Percentiles rank a stretch among this genome's conserved stretches.
Conservation (phyloP, 2,888 invertebrate genomes). For the Poecilobothrus nobilitatus region DNA sequence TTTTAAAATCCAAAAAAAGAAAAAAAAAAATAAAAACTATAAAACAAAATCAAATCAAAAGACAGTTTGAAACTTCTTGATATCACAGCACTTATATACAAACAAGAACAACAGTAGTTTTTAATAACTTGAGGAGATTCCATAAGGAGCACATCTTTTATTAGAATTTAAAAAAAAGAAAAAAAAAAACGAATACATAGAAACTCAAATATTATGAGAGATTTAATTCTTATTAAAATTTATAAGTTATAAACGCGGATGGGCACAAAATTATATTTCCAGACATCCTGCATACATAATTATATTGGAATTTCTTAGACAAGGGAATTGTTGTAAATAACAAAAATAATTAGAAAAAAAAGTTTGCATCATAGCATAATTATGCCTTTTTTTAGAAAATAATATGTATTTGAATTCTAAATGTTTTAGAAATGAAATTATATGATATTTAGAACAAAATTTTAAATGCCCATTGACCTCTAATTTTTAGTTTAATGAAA, state of each 20-base stretch:
- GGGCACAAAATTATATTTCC: background rate
- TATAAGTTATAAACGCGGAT: constrained; percentile 6
- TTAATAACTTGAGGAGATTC: background rate
- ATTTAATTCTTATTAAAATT: constrained; percentile 4
- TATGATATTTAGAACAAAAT: too few relatives aligned
- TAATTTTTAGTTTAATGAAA: too few relatives aligned
- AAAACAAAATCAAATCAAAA: background rate
- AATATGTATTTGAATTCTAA: too few relatives aligned
- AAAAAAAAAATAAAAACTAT: background rate
- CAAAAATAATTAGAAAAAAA: too few relatives aligned
- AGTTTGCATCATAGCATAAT: too few relatives aligned
- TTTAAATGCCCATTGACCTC: too few relatives aligned
- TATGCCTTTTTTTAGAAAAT: too few relatives aligned
- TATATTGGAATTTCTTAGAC: background rate
- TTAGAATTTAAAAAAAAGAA: background rate
- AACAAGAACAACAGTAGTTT: too few relatives aligned
- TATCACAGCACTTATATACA: too few relatives aligned
- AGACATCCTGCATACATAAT: background rate
- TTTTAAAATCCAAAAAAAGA: background rate
- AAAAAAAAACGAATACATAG: background rate
- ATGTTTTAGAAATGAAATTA: too few relatives aligned
- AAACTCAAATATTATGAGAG: background rate
- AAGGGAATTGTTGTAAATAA: too few relatives aligned
- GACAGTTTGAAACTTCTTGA: background rate
- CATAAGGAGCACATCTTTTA: background rate